phyloP scores from a whole-genome alignment of 2,113 vertebrate species.

The Anhinga rufa region DNA sequence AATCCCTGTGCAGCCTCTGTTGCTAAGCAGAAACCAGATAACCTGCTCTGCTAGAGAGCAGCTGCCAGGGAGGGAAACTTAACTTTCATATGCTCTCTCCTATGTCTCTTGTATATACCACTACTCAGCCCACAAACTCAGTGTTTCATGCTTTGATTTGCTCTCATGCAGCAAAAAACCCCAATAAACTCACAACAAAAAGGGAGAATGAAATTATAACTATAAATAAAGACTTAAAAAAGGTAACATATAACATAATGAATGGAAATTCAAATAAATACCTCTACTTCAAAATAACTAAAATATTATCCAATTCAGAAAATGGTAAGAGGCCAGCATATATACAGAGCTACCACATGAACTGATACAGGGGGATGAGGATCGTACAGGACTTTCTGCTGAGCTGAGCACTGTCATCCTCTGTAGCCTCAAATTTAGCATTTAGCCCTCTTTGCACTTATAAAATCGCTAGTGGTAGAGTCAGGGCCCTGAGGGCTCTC shows the following conservation, averaged over 20 bases:
- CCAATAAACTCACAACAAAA: neutral
- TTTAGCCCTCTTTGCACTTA: neutral
- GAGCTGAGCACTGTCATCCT: neutral
- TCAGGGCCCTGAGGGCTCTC: neutral
- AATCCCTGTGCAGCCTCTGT: neutral
- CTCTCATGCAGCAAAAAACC: neutral
- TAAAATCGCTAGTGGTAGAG: neutral
- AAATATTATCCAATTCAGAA: neutral
- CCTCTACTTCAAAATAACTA: neutral
- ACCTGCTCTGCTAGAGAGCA: neutral
- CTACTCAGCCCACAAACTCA: neutral
- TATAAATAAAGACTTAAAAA: neutral
- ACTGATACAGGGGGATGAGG: neutral
- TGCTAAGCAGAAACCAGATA: slow-evolving; percentile 31
- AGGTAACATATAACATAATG: neutral
- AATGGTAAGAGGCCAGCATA: neutral
- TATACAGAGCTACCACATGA: neutral
- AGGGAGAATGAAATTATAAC: neutral
- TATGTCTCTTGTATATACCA: neutral
- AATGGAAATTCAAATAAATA: neutral
- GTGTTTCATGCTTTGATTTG: neutral
- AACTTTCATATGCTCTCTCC: neutral
- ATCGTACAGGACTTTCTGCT: neutral
- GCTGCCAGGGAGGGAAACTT: neutral
- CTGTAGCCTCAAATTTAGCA: neutral